Conservation (phyloP, 2,888 invertebrate genomes). For the Athalia circularis region DNA sequence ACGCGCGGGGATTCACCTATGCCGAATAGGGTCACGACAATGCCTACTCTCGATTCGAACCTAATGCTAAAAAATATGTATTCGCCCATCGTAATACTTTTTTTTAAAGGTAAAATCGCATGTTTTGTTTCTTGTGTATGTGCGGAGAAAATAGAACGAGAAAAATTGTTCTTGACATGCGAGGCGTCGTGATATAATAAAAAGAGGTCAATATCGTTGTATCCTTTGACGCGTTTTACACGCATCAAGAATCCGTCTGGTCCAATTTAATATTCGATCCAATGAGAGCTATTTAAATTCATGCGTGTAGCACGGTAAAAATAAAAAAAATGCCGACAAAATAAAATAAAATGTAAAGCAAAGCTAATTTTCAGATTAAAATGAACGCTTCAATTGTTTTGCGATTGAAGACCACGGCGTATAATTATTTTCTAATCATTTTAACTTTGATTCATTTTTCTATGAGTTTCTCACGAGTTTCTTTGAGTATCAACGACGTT, state of each 20-base stretch:
- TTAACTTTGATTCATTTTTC: too few species aligned
- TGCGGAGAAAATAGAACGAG: too few species aligned
- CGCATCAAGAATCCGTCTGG: background rate
- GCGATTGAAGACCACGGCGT: too few species aligned
- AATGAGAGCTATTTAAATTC: conserved; percentile 11
- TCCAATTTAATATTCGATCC: conserved; percentile 23
- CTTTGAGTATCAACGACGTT: background rate
- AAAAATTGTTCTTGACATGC: background rate
- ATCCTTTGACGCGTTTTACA: conserved; percentile 11
- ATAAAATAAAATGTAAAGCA: background rate
- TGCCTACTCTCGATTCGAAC: background rate
- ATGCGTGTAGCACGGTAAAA: background rate
- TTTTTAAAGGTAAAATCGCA: too few species aligned
- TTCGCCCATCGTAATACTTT: too few species aligned
- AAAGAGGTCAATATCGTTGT: conserved; percentile 28
- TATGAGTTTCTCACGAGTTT: too few species aligned
- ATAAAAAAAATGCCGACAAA: background rate
- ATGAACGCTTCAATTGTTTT: background rate
- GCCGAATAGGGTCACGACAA: conserved; percentile 18
- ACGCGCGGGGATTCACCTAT: background rate
- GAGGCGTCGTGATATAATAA: conserved; percentile 30
- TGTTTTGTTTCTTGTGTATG: too few species aligned
- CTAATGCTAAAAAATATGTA: background rate
- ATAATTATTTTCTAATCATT: too few species aligned
- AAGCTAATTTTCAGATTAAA: background rate